These are phyloP conservation scores for Palaemon carinicauda DNA, from an alignment of 1,140 invertebrate genomes.

Conservation along the genomic window DNA sequence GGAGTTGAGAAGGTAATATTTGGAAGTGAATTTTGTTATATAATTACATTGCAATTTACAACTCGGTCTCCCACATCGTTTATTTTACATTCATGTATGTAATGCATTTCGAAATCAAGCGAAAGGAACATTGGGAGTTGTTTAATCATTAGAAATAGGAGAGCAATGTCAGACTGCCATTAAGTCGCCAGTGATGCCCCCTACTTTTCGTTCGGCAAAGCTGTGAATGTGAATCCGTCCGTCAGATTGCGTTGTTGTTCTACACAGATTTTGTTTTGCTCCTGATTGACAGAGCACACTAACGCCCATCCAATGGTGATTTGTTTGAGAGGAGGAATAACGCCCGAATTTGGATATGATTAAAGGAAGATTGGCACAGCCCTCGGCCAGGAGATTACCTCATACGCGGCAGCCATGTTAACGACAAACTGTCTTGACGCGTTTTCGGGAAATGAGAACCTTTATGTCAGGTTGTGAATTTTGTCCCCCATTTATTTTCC, in stretches of 20 bases:
- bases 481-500: too few relatives aligned
- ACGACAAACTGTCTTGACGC: neutral
- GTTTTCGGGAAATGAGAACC: too few relatives aligned
- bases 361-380: neutral
- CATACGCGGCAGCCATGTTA: neutral
- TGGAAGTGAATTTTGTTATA: neutral
- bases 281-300: neutral
- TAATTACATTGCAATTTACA: neutral
- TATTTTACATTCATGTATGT: neutral
- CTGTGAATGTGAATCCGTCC: constrained; percentile 44
- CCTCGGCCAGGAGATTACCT: neutral
- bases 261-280: neutral
- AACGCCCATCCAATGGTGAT: too few relatives aligned
- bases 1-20: constrained; percentile 21
- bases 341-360: too few relatives aligned
- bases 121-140: neutral
- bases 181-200: constrained; percentile 47
- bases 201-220: constrained; percentile 48
- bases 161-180: neutral
- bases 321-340: too few relatives aligned
- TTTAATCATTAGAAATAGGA: neutral
- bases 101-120: neutral
- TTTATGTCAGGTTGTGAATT: too few relatives aligned
- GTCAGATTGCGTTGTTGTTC: constrained; percentile 53
- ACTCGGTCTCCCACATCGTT: neutral